These are phyloP conservation scores for Pseudoatta argentina DNA, from an alignment of 1,140 invertebrate species.

Conservation along the genomic window DNA sequence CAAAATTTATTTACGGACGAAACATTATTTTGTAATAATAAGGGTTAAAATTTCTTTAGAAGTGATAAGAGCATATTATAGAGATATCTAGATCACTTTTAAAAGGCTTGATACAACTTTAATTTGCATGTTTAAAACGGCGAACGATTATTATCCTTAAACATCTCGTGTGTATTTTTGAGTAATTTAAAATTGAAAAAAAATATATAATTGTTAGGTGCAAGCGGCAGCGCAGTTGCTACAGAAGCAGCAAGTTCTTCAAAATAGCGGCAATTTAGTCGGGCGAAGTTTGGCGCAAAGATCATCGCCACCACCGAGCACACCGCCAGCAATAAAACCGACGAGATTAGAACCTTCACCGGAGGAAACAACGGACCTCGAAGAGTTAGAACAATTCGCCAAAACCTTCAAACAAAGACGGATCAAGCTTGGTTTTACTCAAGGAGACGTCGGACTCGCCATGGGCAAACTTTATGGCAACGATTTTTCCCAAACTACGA, in stretches of 20 bases:
- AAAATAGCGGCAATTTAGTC: conserved; percentile 81
- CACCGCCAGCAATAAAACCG: conserved; percentile 85
- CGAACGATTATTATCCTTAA: conserved; percentile 1
- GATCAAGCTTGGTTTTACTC: conserved; percentile 98
- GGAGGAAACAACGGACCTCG: conserved; percentile 97
- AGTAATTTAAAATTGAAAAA: conserved; percentile 32
- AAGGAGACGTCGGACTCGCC: conserved; percentile 98
- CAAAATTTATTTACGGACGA: neutral
- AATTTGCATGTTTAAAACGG: conserved; percentile 8
- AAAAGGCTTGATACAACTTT: conserved; percentile 17
- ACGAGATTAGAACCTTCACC: conserved; percentile 91
- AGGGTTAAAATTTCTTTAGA: neutral
- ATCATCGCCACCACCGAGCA: conserved; percentile 84
- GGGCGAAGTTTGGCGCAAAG: conserved; percentile 82
- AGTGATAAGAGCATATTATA: neutral
- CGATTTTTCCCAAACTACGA: conserved; percentile 99
- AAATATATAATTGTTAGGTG: conserved; percentile 84
- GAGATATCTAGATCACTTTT: neutral
- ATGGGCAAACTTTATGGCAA: conserved; percentile 99
- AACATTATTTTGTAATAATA: conserved; percentile 2
- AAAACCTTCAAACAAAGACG: conserved; percentile 98
- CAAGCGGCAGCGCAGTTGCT: conserved; percentile 94
- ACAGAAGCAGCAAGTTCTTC: conserved; percentile 90
- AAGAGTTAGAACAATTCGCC: conserved; percentile 98
- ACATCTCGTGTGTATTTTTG: neutral